phyloP scores from a whole-genome alignment of 2,888 invertebrate species.

The Cataglyphis livida region DNA sequence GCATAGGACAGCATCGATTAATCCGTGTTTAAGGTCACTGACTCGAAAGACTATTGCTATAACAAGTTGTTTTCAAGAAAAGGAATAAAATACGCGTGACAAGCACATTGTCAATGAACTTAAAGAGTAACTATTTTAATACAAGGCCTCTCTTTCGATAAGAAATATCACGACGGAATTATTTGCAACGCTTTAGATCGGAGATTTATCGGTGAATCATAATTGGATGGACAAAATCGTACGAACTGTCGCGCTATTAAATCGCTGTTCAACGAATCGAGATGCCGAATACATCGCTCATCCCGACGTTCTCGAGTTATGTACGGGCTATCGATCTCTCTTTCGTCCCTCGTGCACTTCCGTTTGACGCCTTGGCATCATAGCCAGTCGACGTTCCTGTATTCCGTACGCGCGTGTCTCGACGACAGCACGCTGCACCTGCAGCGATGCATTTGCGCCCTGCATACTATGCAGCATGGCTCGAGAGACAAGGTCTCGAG shows the following conservation, averaged over 20 bases:
- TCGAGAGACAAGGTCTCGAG: slow-evolving; percentile 45
- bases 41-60: slow-evolving; percentile 19
- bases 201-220: not conserved
- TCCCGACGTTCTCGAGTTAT: not conserved
- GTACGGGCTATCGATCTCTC: slow-evolving; percentile 35
- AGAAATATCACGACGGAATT: not conserved
- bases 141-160: not conserved
- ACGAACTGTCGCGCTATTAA: slow-evolving; percentile 31
- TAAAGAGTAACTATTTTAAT: slow-evolving; percentile 6
- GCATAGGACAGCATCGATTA: slow-evolving; percentile 44
- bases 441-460: slow-evolving; percentile 39
- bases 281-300: slow-evolving; percentile 15
- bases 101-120: slow-evolving; percentile 31
- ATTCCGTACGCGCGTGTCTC: slow-evolving; percentile 55
- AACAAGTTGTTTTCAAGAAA: slow-evolving; percentile 9
- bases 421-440: slow-evolving; percentile 47
- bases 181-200: not conserved
- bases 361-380: slow-evolving; percentile 33
- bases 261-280: slow-evolving; percentile 22
- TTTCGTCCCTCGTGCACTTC: slow-evolving; percentile 52
- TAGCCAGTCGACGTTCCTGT: slow-evolving; percentile 35
- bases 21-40: slow-evolving; percentile 33
- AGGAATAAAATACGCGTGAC: not conserved
- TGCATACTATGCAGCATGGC: slow-evolving; percentile 35
- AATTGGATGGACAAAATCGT: not conserved